phyloP scores from a whole-genome alignment of 2,797 vertebrate genomes.

The Remorina albescens region DNA sequence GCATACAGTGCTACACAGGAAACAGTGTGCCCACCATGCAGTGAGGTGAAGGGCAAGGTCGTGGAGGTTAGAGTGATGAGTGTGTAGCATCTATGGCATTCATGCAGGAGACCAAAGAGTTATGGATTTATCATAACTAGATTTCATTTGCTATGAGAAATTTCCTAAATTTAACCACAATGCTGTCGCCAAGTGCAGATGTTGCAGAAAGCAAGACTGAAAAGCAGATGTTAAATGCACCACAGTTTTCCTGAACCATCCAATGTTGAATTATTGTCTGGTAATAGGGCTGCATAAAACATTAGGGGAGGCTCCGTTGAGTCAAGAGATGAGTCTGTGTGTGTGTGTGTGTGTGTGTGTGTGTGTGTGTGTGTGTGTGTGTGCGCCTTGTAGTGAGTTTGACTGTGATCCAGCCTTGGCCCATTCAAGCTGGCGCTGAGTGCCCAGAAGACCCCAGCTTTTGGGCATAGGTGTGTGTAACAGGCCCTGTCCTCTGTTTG shows the following conservation, averaged over 20 bases:
- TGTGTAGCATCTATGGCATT: not conserved
- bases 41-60: not conserved
- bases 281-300: not conserved
- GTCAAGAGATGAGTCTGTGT: constrained; percentile 5
- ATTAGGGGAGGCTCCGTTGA: not conserved
- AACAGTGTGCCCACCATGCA: not conserved
- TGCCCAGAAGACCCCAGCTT: constrained; percentile 36
- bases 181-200: not conserved
- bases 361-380: not conserved
- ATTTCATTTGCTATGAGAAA: not conserved
- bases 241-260: not conserved
- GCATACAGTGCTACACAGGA: not conserved
- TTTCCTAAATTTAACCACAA: not conserved
- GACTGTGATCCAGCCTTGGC: constrained; percentile 43
- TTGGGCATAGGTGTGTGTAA: constrained; percentile 23
- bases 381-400: not conserved
- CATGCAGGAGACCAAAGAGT: not conserved
- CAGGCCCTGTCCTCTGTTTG: constrained; percentile 9
- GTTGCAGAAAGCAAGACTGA: not conserved
- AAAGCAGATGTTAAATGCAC: not conserved
- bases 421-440: constrained; percentile 2
- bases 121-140: not conserved
- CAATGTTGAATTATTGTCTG: not conserved
- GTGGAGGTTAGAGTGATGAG: not conserved
- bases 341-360: constrained; percentile 9